Conservation (phyloP, 2,797 vertebrate genomes). For the Choloepus didactylus region DNA sequence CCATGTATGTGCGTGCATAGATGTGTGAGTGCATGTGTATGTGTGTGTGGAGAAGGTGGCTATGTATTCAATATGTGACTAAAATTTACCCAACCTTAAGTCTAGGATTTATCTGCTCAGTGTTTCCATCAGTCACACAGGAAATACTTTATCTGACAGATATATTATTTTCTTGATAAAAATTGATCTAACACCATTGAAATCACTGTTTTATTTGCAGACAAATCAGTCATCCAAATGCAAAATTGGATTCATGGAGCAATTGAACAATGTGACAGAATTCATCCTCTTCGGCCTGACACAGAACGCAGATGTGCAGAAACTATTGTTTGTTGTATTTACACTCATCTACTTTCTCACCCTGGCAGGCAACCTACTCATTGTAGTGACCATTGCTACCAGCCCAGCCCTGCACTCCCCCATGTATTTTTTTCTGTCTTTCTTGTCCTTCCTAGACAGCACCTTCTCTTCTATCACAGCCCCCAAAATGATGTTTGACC, state of each 20-base stretch:
- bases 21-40: not conserved
- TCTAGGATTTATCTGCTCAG: not conserved
- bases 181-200: not conserved
- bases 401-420: no score
- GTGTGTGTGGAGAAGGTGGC: no score
- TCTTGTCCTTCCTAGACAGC: no score
- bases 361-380: conserved; percentile 43
- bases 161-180: not conserved
- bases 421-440: no score
- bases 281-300: conserved; percentile 15
- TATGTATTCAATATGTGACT: no score
- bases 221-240: not conserved
- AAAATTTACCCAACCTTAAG: not conserved
- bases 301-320: conserved; percentile 28
- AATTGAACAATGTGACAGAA: conserved; percentile 24
- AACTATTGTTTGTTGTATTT: conserved; percentile 47
- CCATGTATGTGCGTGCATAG: not conserved
- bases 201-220: not conserved
- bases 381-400: no score
- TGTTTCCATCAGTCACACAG: not conserved
- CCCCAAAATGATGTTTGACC: no score
- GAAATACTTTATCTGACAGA: not conserved
- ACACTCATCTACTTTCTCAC: conserved; percentile 58
- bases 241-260: not conserved
- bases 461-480: no score